These are phyloP conservation scores for Helobdella robusta DNA, from an alignment of 2,888 invertebrate genomes.

Conservation along the genomic window DNA sequence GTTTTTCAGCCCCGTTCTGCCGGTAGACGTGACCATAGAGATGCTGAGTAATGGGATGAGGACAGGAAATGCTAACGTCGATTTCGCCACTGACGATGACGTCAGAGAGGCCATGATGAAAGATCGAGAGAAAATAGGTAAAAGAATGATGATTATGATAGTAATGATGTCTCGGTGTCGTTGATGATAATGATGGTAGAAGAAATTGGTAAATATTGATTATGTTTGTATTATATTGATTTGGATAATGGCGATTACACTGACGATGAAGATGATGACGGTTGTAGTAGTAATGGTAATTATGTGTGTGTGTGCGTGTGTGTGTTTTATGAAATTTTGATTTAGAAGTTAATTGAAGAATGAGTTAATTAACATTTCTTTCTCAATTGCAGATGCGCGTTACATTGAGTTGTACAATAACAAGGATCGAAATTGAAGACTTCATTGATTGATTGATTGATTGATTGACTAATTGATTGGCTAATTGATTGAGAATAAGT, in stretches of 20 bases:
- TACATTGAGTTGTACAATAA: slow-evolving; percentile 22
- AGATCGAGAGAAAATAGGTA: slow-evolving; percentile 46
- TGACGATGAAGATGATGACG: neutral
- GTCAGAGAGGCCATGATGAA: slow-evolving; percentile 68
- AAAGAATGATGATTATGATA: neutral
- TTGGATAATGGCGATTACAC: neutral
- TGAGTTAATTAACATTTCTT: neutral
- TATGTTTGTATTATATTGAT: too few relatives aligned
- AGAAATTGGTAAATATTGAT: too few relatives aligned
- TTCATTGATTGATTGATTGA: neutral
- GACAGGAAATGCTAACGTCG: slow-evolving; percentile 89
- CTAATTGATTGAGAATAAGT: too few relatives aligned
- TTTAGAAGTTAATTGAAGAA: neutral
- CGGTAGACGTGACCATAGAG: slow-evolving; percentile 20
- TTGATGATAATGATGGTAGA: neutral
- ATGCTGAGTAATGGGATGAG: slow-evolving; percentile 13
- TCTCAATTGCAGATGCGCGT: slow-evolving; percentile 5
- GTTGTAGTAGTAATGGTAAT: neutral
- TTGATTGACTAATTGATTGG: neutral
- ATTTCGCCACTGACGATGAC: slow-evolving; percentile 81
- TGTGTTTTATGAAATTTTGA: neutral
- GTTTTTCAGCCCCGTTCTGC: slow-evolving; percentile 23
- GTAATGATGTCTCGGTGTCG: neutral
- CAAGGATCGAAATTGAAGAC: slow-evolving; percentile 5
- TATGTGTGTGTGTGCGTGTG: neutral